Evolutionary conservation across 2,113 vertebrate genomes (phyloP).

Genomic region (Silurus asotus): DNA sequence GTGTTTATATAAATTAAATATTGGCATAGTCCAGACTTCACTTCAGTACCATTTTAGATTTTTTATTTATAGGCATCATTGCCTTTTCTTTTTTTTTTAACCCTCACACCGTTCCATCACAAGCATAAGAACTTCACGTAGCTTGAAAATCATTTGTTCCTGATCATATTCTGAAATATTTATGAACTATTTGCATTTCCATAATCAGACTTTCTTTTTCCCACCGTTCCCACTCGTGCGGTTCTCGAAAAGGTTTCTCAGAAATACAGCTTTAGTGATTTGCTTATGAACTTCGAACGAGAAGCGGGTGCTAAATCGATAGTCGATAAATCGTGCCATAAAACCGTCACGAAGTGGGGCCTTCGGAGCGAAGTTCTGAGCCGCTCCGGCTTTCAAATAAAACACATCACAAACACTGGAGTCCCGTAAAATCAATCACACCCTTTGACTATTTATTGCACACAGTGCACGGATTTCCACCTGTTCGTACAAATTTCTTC

Average conservation of each 20-base stretch:
- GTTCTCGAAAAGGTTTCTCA: not conserved
- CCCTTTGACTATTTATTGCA: conserved; percentile 14
- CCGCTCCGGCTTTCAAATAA: not conserved
- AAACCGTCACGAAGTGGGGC: not conserved
- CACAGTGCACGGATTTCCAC: not conserved
- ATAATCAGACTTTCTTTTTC: not conserved
- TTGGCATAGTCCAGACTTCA: not conserved
- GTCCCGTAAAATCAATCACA: not conserved
- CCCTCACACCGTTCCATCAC: too few relatives aligned
- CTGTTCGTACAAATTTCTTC: not conserved
- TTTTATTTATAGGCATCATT: too few relatives aligned
- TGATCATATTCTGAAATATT: not conserved
- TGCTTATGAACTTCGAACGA: not conserved
- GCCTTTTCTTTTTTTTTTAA: too few relatives aligned
- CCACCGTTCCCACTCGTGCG: not conserved
- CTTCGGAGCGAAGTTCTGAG: not conserved
- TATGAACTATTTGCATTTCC: not conserved
- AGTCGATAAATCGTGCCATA: not conserved
- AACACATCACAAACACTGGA: not conserved
- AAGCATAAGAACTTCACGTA: too few relatives aligned
- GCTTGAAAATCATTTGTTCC: not conserved
- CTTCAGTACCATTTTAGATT: not conserved
- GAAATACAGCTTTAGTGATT: not conserved
- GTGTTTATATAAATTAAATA: not conserved
- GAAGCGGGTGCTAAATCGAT: not conserved